Evolutionary conservation across 2,888 invertebrate species (phyloP), one percentile per base, ranked within the genome.

Genomic region (Autographa pulchrina): DNA sequence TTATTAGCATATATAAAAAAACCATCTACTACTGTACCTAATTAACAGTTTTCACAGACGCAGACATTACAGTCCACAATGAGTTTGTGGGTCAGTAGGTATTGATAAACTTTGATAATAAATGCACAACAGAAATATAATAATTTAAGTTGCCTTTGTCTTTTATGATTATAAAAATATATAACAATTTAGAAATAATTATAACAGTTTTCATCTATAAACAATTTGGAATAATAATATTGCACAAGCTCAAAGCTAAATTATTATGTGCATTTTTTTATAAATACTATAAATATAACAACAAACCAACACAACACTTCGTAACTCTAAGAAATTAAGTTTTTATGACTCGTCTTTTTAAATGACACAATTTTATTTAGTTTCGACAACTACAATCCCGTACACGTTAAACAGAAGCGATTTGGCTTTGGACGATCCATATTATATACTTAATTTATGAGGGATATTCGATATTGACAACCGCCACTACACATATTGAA

Each of bases 171-270:
- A 94, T 88, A 94, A 94, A 95, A 94, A 95, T 94, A 94, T 93
- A 92, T 94, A 95, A 95, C 93, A 94, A 94, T 95, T 95, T 94
- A 92, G 94, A 95, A 94, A 94, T 94, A 93, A 95, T 91, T 88
- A 92, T 91, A 94, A 94, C 92, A 93, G 87, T 92, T 92, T 89
- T 88, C 78, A 86, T 89, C 70, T 91, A 93, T 91, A 93, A 93
- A 94, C 90, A 95, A 94, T 95, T 95, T 95, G 95, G 95, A 95
- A 94, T 94, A 93, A 94, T 94, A 93, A 91, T 94, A 94, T 94
- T 94, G 94, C 95, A 95, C 95, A 91, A 95, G 94, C 93, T 94
- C 92, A 91, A 92, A 93, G 94, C 93, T 93, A 94, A 94, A 92
- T 90, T 83, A 92, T 89, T 83, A 90, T 91, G 94, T 95, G 95